Evolutionary conservation across 2,797 vertebrate genomes (phyloP).

Genomic region (Erethizon dorsatum): DNA sequence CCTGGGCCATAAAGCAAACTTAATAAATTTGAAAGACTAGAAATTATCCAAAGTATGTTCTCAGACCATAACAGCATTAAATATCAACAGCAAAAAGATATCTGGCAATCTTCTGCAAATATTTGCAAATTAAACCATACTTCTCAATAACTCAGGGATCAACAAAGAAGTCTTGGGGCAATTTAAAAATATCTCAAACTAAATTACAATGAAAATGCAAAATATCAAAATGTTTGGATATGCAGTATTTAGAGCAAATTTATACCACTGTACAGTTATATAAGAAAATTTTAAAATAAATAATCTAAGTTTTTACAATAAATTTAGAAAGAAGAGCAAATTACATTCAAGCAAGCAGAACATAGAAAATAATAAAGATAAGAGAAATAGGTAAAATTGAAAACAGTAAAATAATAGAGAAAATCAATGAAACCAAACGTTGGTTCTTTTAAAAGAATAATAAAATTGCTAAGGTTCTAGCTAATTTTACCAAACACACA

Average conservation of each 20-base stretch:
- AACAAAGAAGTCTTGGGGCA: background rate
- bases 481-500: background rate
- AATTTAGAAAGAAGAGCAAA: background rate
- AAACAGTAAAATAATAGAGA: background rate
- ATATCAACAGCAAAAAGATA: background rate
- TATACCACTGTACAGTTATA: background rate
- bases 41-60: background rate
- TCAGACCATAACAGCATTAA: background rate
- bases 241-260: background rate
- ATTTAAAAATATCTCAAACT: background rate
- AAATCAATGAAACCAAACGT: background rate
- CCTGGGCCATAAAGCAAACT: background rate
- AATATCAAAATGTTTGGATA: background rate
- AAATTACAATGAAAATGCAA: background rate
- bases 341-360: background rate
- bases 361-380: background rate
- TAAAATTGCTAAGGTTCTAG: background rate
- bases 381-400: background rate
- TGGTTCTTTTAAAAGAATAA: background rate
- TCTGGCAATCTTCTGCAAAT: background rate
- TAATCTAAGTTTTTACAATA: background rate
- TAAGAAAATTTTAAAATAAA: conserved; percentile 39
- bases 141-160: background rate
- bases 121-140: conserved; percentile 1
- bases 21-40: background rate